These are phyloP conservation scores for Xenopus laevis DNA, from an alignment of 2,113 vertebrate genomes.

Conservation along the genomic window DNA sequence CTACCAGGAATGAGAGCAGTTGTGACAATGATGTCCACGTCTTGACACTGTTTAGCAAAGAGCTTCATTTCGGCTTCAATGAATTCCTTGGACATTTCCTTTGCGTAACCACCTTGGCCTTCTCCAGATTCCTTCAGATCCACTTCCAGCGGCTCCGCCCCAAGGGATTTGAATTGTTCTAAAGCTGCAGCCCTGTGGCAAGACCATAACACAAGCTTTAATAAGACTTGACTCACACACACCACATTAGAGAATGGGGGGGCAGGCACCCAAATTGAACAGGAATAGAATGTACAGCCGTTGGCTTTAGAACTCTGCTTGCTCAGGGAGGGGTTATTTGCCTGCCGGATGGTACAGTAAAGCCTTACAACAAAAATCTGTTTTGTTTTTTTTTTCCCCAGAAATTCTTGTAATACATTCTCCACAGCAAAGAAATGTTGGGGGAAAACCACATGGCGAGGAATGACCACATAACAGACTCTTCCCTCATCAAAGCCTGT, in stretches of 20 bases:
- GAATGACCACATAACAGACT: too few relatives aligned
- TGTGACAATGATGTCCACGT: conserved; percentile 89
- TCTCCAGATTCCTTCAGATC: conserved; percentile 88
- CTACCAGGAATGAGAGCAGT: conserved; percentile 95
- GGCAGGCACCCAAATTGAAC: background rate
- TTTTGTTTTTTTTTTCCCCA: too few relatives aligned
- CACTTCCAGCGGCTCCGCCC: conserved; percentile 92
- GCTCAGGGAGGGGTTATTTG: too few relatives aligned
- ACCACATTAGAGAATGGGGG: background rate
- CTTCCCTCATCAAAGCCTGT: too few relatives aligned
- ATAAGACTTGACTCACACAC: too few relatives aligned
- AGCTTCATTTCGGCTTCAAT: conserved; percentile 96
- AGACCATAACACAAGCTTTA: background rate
- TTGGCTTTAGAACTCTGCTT: background rate
- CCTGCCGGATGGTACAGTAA: too few relatives aligned
- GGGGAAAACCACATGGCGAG: too few relatives aligned
- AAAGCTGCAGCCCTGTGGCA: conserved; percentile 82
- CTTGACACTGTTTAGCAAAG: conserved; percentile 90
- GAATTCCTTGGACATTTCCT: conserved; percentile 96
- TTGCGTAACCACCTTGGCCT: conserved; percentile 92
- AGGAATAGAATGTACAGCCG: background rate
- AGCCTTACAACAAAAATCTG: too few relatives aligned
- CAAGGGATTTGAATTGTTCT: conserved; percentile 95
- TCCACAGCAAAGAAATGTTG: too few relatives aligned
- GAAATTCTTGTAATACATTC: too few relatives aligned